Evolutionary conservation across 2,797 vertebrate genomes (phyloP).

Genomic region (Meda fulgida): DNA sequence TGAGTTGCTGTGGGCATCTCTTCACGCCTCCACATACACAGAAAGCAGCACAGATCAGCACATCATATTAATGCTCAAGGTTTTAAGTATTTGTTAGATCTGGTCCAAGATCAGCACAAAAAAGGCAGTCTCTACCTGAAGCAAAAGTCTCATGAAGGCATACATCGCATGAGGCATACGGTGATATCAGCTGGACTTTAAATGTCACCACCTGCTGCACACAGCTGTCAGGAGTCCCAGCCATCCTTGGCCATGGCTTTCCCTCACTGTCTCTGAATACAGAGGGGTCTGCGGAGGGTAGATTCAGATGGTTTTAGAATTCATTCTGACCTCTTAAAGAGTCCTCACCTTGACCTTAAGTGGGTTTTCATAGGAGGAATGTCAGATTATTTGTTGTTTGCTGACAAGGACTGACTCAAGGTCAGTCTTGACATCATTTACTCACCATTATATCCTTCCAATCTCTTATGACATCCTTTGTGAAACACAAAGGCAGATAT

Average conservation of each 20-base stretch:
- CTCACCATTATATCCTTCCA: neutral
- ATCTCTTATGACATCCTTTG: neutral
- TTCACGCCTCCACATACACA: neutral
- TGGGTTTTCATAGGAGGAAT: neutral
- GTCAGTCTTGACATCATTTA: neutral
- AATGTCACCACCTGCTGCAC: slow-evolving; percentile 37
- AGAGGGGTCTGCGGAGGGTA: neutral
- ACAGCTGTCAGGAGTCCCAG: slow-evolving; percentile 28
- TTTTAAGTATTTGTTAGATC: slow-evolving; percentile 7
- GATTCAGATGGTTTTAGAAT: neutral
- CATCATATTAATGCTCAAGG: neutral
- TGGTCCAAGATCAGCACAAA: slow-evolving; percentile 9
- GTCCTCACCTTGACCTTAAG: neutral
- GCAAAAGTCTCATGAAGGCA: neutral
- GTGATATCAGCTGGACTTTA: slow-evolving; percentile 35
- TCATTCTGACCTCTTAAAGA: neutral
- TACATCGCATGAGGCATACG: slow-evolving; percentile 14
- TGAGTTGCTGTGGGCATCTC: neutral
- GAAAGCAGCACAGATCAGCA: neutral
- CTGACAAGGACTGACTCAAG: slow-evolving; percentile 18
- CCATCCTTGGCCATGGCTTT: neutral
- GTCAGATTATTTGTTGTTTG: neutral
- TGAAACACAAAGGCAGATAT: neutral
- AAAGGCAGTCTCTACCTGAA: slow-evolving; percentile 30
- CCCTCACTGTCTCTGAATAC: neutral